Base-by-base conservation (phyloP, 2,888 invertebrate species). In the Eupithecia abbreviata region DNA sequence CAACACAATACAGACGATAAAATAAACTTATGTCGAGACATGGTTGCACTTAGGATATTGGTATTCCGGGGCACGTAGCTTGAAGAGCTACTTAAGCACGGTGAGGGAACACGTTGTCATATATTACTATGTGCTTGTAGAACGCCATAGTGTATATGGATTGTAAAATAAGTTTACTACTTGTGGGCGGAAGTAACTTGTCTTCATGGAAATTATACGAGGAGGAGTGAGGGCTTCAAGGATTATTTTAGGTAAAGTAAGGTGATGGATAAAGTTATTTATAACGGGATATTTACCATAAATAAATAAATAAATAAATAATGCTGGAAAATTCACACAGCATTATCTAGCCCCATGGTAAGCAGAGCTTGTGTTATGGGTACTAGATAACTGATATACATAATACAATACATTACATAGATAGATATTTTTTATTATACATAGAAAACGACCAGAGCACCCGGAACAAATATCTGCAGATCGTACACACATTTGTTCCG, bases 31-130 rank as follows among this genome's bases (percentile, higher is more conserved):
- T 81, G 79, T 78, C 74, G 77, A 76, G 78, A 79, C 81, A 81
- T 77, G 77, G 43, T 81, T 88, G 87, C 89, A 89, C 87, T 88
- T 84, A 89, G 83, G 84, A 84, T 88, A 89, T 89, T 87, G 88
- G 86, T 87, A 88, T 87, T 87, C 87, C 75, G 18, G 78, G 77
- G 75, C 88, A 88, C 88, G 88, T 82, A 68, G 74, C 75, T 47
- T 76, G 80, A 81, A 84, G 85, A 82, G 85, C 81, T 83, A 86
- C 88, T 88, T 85, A 85, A 75, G 81, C 73, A 78, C 77, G 77
- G 79, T 79, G 74, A 71, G 75, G 79, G 81, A 85, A 83, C 83
- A 84, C 85, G 82, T 84, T 86, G 73, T 80, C 74, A 80, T 84
- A 80, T 84, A 80, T 82, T 83, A 84, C 83, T 71, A 71, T 73